Evolutionary conservation across 1,140 invertebrate genomes (phyloP).

Genomic region (Cyclina sinensis): DNA sequence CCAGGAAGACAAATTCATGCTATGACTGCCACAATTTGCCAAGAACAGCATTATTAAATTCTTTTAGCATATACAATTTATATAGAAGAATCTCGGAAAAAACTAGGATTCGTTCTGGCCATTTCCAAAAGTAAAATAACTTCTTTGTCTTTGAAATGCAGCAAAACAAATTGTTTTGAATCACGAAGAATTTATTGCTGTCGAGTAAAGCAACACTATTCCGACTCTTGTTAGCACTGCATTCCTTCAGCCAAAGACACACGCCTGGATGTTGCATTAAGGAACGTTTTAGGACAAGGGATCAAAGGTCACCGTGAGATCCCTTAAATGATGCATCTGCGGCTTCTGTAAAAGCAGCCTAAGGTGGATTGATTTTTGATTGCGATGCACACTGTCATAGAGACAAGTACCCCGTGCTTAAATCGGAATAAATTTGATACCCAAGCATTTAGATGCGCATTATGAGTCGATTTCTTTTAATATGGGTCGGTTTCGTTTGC

Average conservation of each 20-base stretch:
- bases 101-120: too few relatives aligned
- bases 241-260: slow-evolving; percentile 17
- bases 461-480: slow-evolving; percentile 27
- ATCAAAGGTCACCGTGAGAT: slow-evolving; percentile 50
- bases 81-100: too few relatives aligned
- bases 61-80: too few relatives aligned
- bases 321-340: slow-evolving; percentile 40
- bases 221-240: neutral
- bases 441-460: slow-evolving; percentile 33
- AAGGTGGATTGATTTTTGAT: slow-evolving; percentile 47
- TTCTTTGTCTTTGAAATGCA: too few relatives aligned
- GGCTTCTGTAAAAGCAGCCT: slow-evolving; percentile 11
- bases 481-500: slow-evolving; percentile 3
- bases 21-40: too few relatives aligned
- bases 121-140: too few relatives aligned
- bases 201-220: too few relatives aligned
- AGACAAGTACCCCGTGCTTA: slow-evolving; percentile 48
- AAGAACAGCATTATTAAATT: too few relatives aligned
- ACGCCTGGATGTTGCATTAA: neutral
- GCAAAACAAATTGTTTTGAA: too few relatives aligned
- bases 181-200: too few relatives aligned
- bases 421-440: slow-evolving; percentile 65
- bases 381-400: slow-evolving; percentile 52
- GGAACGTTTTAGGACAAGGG: slow-evolving; percentile 26
- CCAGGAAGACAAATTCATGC: too few relatives aligned